These are phyloP conservation scores for Hippoglossus stenolepis DNA, from an alignment of 2,113 vertebrate genomes.

Conservation along the genomic window DNA sequence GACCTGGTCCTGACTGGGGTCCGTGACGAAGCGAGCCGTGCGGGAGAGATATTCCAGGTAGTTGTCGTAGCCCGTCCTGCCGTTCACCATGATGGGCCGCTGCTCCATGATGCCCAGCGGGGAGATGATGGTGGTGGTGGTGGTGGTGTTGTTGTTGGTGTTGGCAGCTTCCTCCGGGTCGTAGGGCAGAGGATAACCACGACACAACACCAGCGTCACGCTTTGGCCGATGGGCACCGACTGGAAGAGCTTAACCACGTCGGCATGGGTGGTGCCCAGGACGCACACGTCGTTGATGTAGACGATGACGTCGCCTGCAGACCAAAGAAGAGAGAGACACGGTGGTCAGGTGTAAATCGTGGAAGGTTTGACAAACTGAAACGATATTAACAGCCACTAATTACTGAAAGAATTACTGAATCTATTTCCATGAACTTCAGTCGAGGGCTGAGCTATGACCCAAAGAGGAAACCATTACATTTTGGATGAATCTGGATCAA, in stretches of 20 bases:
- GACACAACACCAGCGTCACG: constrained; percentile 95
- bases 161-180: constrained; percentile 93
- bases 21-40: constrained; percentile 89
- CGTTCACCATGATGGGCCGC: constrained; percentile 93
- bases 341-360: neutral
- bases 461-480: no score
- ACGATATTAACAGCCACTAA: no score
- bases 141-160: constrained; percentile 61
- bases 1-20: constrained; percentile 83
- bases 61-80: constrained; percentile 94
- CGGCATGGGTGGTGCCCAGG: constrained; percentile 97
- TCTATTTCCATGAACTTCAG: no score
- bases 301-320: constrained; percentile 96
- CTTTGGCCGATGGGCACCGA: constrained; percentile 98
- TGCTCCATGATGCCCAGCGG: constrained; percentile 96
- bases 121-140: constrained; percentile 85
- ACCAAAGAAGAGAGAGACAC: neutral
- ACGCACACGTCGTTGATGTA: constrained; percentile 99
- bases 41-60: constrained; percentile 98
- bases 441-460: no score
- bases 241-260: constrained; percentile 99
- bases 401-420: no score
- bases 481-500: no score
- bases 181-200: constrained; percentile 96
- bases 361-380: no score